Base-by-base conservation (phyloP, 2,888 invertebrate species). In the Herminia tarsipennalis region DNA sequence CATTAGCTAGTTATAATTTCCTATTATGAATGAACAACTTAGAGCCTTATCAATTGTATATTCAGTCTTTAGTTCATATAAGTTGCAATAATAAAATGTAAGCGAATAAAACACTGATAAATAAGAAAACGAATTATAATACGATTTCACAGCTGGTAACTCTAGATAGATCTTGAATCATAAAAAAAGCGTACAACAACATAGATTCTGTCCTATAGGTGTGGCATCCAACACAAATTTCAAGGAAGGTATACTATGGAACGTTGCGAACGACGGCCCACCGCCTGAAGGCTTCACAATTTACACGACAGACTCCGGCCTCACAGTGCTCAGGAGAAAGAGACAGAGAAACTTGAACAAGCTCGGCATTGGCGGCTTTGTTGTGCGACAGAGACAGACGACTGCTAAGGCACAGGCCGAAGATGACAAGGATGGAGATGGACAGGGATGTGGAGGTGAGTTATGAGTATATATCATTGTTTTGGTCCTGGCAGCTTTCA, bases 281-380 rank as follows among this genome's bases (percentile, higher is more conserved):
- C 95, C 96, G 0, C 97, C 97, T 0, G 96, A 96, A 70, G 96
- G 96, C 5, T 96, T 96, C 73, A 95, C 95, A 9, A 92, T 96
- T 30, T 95, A 94, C 70, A 95, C 95, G 0, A 95, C 95, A 48
- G 97, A 97, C 64, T 95, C 94, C 10, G 97, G 97, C 0, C 92
- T 95, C n/a, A 94, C 95, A 8, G 94, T 97, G 28, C 84, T 97
- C 46, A 92, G 96, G 44, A 93, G 97, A 50, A 98, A 97, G 81
- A 93, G 98, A 33, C 97, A 97, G 77, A 92, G 98, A 35, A 98
- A 98, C 83, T 86, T 98, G 25, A 97, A 97, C 76, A 97, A 97
- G 81, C 91, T 98, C 21, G 95, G 94, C 3, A 97, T 98, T 49
- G 98, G 98, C 3, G 98, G 98, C 0, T 98, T 98, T 76, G 93